Evolutionary conservation across 2,888 invertebrate genomes (phyloP), one percentile per base, ranked within the genome.

Genomic region (Cephus pygmeus): DNA sequence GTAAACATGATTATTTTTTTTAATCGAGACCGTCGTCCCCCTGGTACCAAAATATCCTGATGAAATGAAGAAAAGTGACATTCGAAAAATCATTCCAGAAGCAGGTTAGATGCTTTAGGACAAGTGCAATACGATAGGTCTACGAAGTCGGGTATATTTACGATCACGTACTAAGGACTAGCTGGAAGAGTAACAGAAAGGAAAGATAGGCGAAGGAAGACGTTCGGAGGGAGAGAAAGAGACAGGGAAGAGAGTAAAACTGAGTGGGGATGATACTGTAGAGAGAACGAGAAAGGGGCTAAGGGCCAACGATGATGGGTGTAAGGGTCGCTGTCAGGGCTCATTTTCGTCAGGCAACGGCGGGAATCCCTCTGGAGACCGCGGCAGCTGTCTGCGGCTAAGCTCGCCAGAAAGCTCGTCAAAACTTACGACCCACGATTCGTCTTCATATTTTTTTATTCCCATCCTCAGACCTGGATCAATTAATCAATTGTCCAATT

Each of bases 301-400:
- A 83, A 81, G 78, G 85, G 87, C 84, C 87, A 86, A 90, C 87
- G 89, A 89, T 88, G 90, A 90, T 89, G 90, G 90, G 88, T 88
- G 87, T 89, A 90, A 90, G 90, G 90, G 87, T 85, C 88, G 86
- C 86, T 90, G 90, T 90, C 90, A 87, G 84, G 83, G 82, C 84
- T 88, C 85, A 88, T 90, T 90, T 87, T 88, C 89, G 88, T 90
- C 89, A 89, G 85, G 82, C 84, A 82, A 77, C 83, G 85, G 79
- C 84, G 85, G 79, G 86, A 86, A 87, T 87, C 85, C 85, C 89
- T 85, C 85, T 85, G 83, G 88, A 86, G 87, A 85, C 86, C 82
- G 73, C 82, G 86, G 86, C 87, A 88, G 87, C 89, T 88, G 89
- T 89, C 89, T 89, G 83, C 89, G 87, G 89, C 87, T 87, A 85